Conservation (phyloP, 2,797 vertebrate species). For the Margarornis squamiger region DNA sequence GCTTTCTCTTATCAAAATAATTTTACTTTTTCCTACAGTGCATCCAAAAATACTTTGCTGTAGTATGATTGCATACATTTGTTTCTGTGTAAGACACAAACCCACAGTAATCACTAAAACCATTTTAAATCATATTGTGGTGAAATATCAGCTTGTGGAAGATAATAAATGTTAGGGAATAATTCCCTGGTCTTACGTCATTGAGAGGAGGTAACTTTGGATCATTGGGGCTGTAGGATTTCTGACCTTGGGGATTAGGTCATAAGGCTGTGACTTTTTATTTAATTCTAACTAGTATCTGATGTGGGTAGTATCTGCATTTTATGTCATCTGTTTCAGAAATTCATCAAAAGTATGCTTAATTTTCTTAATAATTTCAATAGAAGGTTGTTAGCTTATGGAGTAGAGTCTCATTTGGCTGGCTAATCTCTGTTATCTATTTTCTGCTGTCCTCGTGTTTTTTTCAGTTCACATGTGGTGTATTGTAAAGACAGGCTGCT, state of each 20-base stretch:
- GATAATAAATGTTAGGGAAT: not conserved
- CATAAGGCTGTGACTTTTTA: not conserved
- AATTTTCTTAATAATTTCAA: not conserved
- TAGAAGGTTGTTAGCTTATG: not conserved
- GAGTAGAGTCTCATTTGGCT: not conserved
- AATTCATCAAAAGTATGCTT: not conserved
- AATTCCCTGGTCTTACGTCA: not conserved
- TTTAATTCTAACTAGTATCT: not conserved
- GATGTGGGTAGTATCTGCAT: accelerated
- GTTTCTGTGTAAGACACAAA: not conserved
- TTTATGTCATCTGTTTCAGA: not conserved
- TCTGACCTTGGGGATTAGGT: not conserved
- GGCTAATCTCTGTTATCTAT: not conserved
- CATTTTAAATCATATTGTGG: not conserved
- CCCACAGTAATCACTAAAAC: not conserved
- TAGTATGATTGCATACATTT: not conserved
- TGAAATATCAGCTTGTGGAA: not conserved
- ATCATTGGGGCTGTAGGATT: not conserved
- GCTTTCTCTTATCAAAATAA: not conserved
- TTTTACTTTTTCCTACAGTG: not conserved
- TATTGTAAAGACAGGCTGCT: not conserved
- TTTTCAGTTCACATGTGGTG: not conserved
- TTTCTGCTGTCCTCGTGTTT: not conserved
- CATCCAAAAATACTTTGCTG: not conserved
- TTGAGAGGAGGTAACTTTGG: not conserved